A percentile compares a stretch with the other conserved stretches of the same genome.
Evolutionary conservation across 2,113 vertebrate genomes (phyloP).

Genomic region (Pimephales promelas): DNA sequence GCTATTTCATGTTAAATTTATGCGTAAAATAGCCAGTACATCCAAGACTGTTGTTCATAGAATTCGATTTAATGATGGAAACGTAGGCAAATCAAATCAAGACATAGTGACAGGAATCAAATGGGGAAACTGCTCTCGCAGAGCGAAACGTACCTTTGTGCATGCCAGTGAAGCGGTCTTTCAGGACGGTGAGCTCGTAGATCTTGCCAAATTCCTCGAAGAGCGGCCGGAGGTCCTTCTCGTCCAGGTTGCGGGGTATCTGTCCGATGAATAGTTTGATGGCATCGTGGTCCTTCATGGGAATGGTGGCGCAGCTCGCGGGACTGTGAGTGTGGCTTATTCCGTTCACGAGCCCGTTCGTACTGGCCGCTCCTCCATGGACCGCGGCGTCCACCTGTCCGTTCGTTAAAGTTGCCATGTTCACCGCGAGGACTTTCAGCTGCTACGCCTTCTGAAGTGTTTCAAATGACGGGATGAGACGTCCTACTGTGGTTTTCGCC

Average conservation of each 20-base stretch:
- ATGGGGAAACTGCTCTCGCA: background rate
- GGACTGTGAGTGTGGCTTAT: constrained; percentile 96
- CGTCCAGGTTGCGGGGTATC: constrained; percentile 99
- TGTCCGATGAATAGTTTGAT: constrained; percentile 99
- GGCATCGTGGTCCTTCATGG: constrained; percentile 99
- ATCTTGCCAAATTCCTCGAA: constrained; percentile 99
- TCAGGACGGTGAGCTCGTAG: constrained; percentile 99
- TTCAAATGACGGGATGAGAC: constrained; percentile 46
- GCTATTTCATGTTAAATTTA: background rate
- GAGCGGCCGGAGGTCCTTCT: constrained; percentile 99
- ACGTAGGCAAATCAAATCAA: constrained; percentile 11
- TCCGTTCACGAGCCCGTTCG: constrained; percentile 99
- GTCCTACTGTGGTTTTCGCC: constrained; percentile 71
- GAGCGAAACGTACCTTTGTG: constrained; percentile 90
- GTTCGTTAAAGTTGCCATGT: constrained; percentile 99
- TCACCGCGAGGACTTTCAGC: constrained; percentile 72
- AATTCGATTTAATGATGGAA: background rate
- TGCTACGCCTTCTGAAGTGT: constrained; percentile 66
- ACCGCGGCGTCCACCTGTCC: constrained; percentile 95
- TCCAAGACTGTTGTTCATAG: constrained; percentile 1
- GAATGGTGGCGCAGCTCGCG: constrained; percentile 96
- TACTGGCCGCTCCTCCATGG: constrained; percentile 90
- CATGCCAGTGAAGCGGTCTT: constrained; percentile 99
- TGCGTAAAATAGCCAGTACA: background rate
- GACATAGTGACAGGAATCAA: constrained; percentile 16